Evolutionary conservation across 2,888 invertebrate genomes (phyloP).

Genomic region (Synergus umbraculus): DNA sequence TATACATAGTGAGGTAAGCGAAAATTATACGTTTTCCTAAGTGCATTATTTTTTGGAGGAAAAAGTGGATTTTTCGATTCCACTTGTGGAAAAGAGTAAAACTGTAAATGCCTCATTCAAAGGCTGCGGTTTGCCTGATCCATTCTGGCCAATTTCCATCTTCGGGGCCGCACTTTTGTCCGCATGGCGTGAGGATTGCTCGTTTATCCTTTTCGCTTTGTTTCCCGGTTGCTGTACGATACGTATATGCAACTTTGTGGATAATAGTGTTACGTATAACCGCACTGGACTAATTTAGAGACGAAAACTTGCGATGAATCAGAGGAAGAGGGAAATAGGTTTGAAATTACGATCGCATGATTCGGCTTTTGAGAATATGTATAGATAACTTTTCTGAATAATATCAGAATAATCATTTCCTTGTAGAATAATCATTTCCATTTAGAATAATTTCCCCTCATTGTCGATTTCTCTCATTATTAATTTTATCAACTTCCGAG

Average conservation of each 20-base stretch:
- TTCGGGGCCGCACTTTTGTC: slow-evolving; percentile 47
- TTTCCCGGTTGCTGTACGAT: slow-evolving; percentile 19
- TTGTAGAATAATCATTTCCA: not conserved
- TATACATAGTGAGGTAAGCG: not conserved
- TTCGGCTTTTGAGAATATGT: not conserved
- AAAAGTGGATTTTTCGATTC: too few species aligned
- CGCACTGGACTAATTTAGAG: slow-evolving; percentile 1
- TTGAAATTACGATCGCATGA: not conserved
- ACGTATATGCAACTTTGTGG: slow-evolving; percentile 1
- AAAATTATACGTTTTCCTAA: too few species aligned
- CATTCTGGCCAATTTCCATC: slow-evolving; percentile 53
- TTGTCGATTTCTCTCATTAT: not conserved
- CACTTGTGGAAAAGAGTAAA: not conserved
- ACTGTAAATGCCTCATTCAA: not conserved
- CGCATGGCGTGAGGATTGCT: slow-evolving; percentile 44
- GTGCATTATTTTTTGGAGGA: too few species aligned
- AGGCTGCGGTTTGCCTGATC: slow-evolving; percentile 44
- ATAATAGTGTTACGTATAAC: slow-evolving; percentile 10
- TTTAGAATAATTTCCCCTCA: not conserved
- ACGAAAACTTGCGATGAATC: not conserved
- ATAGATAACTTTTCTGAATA: not conserved
- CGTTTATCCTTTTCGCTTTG: slow-evolving; percentile 76
- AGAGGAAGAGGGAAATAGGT: too few species aligned
- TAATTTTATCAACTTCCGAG: not conserved
- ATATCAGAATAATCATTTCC: too few species aligned